phyloP scores from a whole-genome alignment of 1,140 invertebrate species.

The Alviniconcha marisindica region DNA sequence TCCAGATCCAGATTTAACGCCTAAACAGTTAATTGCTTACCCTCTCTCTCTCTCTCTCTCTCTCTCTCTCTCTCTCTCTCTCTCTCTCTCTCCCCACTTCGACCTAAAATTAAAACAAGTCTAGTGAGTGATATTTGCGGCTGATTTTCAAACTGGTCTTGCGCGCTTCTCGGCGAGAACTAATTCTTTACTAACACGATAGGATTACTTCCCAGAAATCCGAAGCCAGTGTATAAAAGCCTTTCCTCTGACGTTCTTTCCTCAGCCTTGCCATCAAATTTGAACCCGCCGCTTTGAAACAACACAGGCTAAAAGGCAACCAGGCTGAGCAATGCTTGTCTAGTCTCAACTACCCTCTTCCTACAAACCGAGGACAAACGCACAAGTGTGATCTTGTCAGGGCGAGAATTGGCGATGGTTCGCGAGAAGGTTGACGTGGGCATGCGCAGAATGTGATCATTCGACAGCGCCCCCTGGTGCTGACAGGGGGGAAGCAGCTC shows the following conservation, averaged over 20 bases:
- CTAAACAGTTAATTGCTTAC: background rate
- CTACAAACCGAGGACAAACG: conserved; percentile 13
- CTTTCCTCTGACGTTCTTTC: background rate
- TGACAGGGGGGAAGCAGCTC: conserved; percentile 35
- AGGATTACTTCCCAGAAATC: no score
- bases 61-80: conserved; percentile 24
- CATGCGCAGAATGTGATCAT: conserved; percentile 40
- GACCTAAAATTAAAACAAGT: no score
- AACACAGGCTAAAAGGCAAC: conserved; percentile 14
- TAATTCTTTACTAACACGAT: no score
- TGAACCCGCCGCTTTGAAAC: conserved; percentile 2
- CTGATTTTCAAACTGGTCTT: no score
- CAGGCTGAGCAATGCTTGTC: conserved; percentile 10
- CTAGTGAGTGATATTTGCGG: no score
- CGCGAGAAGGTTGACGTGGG: conserved; percentile 23
- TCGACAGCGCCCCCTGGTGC: conserved; percentile 29
- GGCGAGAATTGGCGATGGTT: background rate
- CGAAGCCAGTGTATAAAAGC: no score
- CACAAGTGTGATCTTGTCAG: conserved; percentile 12
- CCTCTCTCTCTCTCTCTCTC: background rate
- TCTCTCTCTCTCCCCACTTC: no score
- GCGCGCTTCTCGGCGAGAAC: no score
- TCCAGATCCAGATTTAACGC: no score
- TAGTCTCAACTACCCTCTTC: conserved; percentile 18
- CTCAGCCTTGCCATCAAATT: background rate